A percentile compares a stretch with the other conserved stretches of the same genome.
Evolutionary conservation across 2,888 invertebrate species (phyloP).

Genomic region (Harpagoxenus sublaevis): DNA sequence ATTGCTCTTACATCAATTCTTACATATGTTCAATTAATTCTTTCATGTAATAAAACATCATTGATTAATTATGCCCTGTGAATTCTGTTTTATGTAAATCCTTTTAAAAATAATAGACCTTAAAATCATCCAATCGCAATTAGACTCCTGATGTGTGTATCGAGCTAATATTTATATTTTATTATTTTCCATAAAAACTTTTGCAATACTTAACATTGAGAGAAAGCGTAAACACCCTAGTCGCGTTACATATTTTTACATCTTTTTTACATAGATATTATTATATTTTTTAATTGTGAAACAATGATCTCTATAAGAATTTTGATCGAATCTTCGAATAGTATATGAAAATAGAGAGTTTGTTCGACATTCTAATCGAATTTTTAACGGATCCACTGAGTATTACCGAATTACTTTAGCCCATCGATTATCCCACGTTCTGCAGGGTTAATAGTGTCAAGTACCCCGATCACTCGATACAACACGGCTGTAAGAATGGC

Average conservation of each 20-base stretch:
- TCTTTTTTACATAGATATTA: no score
- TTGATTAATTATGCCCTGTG: neutral
- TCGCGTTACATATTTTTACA: neutral
- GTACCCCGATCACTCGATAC: slow-evolving; percentile 50
- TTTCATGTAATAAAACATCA: neutral
- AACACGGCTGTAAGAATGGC: slow-evolving; percentile 51
- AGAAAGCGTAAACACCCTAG: neutral
- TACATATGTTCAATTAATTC: neutral
- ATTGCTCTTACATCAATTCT: neutral
- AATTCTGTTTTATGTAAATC: neutral
- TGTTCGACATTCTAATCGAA: neutral
- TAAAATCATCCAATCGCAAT: neutral
- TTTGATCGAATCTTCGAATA: neutral
- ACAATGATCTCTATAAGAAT: neutral
- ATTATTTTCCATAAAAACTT: neutral
- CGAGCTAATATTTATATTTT: neutral
- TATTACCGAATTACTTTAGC: neutral
- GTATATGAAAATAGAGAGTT: neutral
- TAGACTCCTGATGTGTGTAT: neutral
- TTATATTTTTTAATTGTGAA: neutral
- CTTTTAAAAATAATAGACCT: neutral
- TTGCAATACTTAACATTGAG: neutral
- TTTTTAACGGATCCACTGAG: neutral
- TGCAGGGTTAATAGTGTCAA: slow-evolving; percentile 54
- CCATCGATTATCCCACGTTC: slow-evolving; percentile 26